Conservation (phyloP, 2,888 invertebrate species). For the Muschampia plurimacula region DNA sequence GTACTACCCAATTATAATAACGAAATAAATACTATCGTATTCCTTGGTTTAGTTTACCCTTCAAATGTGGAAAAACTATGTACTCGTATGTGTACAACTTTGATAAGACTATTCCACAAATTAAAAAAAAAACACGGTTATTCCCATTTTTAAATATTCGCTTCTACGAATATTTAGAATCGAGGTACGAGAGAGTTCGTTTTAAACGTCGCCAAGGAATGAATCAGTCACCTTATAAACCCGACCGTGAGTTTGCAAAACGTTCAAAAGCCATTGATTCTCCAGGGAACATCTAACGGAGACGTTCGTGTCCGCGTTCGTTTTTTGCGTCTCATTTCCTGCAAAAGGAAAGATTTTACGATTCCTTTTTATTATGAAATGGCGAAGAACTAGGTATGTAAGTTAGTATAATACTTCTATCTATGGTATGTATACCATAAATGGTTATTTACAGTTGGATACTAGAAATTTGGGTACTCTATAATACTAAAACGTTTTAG, state of each 20-base stretch:
- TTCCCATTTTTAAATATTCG: background rate
- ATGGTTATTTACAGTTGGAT: background rate
- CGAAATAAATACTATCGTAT: no score
- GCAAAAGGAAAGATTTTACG: constrained; percentile 68
- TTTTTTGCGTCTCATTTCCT: constrained; percentile 70
- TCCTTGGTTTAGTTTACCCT: no score
- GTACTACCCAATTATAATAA: no score
- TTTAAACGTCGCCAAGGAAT: constrained; percentile 56
- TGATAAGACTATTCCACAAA: background rate
- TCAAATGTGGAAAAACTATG: no score
- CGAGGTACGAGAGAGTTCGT: background rate
- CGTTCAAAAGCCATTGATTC: constrained; percentile 60
- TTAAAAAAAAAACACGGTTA: background rate
- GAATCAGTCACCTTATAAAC: constrained; percentile 61
- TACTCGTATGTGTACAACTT: background rate
- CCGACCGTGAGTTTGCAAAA: constrained; percentile 66
- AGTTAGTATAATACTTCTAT: no score
- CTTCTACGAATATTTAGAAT: background rate
- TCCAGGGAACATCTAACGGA: constrained; percentile 56
- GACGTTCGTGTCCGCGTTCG: constrained; percentile 63
- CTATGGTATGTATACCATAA: no score
- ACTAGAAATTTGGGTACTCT: background rate
- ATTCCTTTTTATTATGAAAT: constrained; percentile 36
- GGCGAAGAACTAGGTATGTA: background rate
- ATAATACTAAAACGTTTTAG: no score